These are phyloP conservation scores for Ceyx melanurus DNA, from an alignment of 2,113 vertebrate genomes.

Conservation along the genomic window DNA sequence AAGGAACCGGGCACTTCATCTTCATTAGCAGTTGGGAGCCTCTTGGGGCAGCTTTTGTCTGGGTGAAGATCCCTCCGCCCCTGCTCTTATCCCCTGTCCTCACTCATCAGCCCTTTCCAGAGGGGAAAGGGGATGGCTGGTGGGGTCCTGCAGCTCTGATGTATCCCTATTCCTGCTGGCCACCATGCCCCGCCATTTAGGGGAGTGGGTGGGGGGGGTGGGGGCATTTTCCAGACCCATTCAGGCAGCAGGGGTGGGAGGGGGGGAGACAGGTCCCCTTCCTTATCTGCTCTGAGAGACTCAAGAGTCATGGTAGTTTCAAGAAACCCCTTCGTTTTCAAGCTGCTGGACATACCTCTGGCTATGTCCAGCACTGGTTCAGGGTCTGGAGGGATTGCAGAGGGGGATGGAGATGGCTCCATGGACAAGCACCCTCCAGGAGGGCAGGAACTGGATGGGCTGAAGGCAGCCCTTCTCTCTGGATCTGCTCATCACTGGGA, in stretches of 20 bases:
- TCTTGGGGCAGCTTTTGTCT: slow-evolving; percentile 47
- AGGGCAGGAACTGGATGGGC: background rate
- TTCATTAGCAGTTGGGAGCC: slow-evolving; percentile 60
- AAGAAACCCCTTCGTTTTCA: background rate
- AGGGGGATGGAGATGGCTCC: background rate
- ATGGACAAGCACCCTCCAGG: background rate
- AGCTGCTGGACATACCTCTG: background rate
- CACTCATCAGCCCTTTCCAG: background rate
- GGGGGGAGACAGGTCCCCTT: background rate
- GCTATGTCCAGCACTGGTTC: background rate
- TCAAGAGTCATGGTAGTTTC: background rate
- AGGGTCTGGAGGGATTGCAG: background rate
- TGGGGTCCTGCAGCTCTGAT: background rate
- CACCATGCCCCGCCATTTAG: background rate
- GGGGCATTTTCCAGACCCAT: no score
- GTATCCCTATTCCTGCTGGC: rapidly evolving
- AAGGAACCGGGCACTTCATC: slow-evolving; percentile 59
- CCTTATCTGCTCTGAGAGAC: background rate
- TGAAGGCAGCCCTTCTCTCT: background rate
- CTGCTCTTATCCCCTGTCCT: slow-evolving; percentile 17
- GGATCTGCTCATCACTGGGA: background rate
- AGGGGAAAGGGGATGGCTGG: background rate
- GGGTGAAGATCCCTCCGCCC: background rate
- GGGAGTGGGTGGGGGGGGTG: no score
- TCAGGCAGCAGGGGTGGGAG: background rate